A percentile compares a stretch with the other conserved stretches of the same genome.
Conservation (phyloP, 2,797 vertebrate species). For the Danio tinwini region DNA sequence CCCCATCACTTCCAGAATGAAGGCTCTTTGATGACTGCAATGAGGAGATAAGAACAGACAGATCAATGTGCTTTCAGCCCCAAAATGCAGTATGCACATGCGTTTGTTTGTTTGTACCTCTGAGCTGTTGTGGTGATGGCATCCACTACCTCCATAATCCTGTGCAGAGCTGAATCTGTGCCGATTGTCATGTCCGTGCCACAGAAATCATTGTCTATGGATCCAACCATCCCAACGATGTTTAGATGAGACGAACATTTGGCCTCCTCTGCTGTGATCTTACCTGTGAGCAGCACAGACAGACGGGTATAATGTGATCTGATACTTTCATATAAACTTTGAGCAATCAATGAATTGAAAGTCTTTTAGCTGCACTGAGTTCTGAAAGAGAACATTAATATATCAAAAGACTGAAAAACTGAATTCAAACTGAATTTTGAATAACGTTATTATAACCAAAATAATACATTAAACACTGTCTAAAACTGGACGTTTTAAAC, state of each 20-base stretch:
- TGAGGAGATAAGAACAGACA: background rate
- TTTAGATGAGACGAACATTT: slow-evolving; percentile 84
- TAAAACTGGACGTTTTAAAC: no score
- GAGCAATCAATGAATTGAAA: no score
- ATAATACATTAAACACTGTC: no score
- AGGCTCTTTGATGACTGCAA: slow-evolving; percentile 93
- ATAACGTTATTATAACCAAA: no score
- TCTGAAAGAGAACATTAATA: no score
- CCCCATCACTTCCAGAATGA: slow-evolving; percentile 97
- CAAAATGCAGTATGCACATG: background rate
- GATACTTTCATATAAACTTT: no score
- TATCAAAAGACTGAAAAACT: no score
- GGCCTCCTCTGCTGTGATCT: slow-evolving; percentile 82
- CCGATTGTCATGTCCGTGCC: slow-evolving; percentile 95
- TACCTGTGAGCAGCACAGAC: slow-evolving; percentile 71
- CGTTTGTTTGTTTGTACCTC: slow-evolving; percentile 76
- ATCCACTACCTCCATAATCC: slow-evolving; percentile 94
- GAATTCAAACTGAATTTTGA: no score
- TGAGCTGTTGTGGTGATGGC: slow-evolving; percentile 95
- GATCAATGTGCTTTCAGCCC: slow-evolving; percentile 9
- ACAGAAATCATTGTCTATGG: slow-evolving; percentile 95
- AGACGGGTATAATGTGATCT: no score
- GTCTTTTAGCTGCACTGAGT: no score
- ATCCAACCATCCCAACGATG: slow-evolving; percentile 92
- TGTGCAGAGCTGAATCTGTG: slow-evolving; percentile 93